Base-by-base conservation (phyloP, 2,888 invertebrate genomes). In the Cheilosia vulpina region DNA sequence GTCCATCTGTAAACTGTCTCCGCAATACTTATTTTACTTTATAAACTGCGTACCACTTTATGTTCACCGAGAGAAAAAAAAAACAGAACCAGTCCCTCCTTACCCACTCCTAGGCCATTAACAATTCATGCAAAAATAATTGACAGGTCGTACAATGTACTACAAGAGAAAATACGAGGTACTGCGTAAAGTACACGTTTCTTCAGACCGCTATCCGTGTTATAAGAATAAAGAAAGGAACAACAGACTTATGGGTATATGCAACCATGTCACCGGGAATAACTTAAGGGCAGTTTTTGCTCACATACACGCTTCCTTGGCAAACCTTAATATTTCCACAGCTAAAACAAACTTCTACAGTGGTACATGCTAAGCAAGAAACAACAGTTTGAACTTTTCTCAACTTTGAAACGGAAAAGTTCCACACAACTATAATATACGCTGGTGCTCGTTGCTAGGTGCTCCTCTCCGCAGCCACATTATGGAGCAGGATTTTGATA, bases 371-470 rank as follows among this genome's bases (percentile, higher is more conserved):
- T 50, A 11, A 71, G 65, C 53, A 21, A 75, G 65, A 81, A 81
- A 85, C 85, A 85, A 77, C 81, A 85, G 72, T 85, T 85, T 77
- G 71, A 81, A 85, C 81, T 85, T 85, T 72, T 77, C 66, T 60
- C 72, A 81, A 81, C 71, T 77, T 77, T 68, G 62, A 58, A 85
- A 81, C 47, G 66, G 58, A 80, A 85, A 85, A 85, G 34, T 65
- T 79, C 45, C 76, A 52, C 19, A 75, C 66, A 21, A 47, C 63
- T 60, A 31, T 31, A 9, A 31, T 9, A 31, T 31, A 43, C 31
- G 53, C 73, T 17, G 62, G 7, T 31, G 31, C 27, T 27, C 27
- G 24, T 2, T 24, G 24, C 6, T 31, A 7, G 31, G 7, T 62
- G 50, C 43, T 57, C 34, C 58, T 69, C 47, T 65, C 60, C 60